These are phyloP conservation scores for Mythimna albipuncta DNA, from an alignment of 2,888 invertebrate species.

Conservation along the genomic window DNA sequence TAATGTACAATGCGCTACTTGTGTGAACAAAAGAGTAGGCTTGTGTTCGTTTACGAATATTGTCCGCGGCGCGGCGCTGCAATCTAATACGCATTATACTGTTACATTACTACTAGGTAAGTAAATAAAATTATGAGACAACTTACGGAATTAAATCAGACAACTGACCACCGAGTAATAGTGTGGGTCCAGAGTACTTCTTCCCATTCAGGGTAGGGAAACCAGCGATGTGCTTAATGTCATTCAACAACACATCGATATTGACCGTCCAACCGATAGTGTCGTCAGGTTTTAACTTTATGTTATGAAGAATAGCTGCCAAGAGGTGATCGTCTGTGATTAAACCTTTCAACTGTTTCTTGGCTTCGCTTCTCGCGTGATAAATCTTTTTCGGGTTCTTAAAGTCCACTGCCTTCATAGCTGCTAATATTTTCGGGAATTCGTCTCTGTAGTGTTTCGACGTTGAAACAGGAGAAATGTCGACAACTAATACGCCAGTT, in stretches of 20 bases:
- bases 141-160: slow-evolving; percentile 95
- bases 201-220: slow-evolving; percentile 90
- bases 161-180: slow-evolving; percentile 96
- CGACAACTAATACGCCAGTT: slow-evolving; percentile 92
- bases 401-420: slow-evolving; percentile 79
- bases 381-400: slow-evolving; percentile 68
- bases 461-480: slow-evolving; percentile 92
- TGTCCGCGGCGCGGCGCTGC: too few relatives aligned
- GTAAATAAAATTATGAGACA: background rate
- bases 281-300: slow-evolving; percentile 82
- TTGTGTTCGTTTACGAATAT: too few relatives aligned
- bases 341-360: slow-evolving; percentile 69
- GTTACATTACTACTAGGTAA: background rate
- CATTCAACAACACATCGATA: slow-evolving; percentile 92
- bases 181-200: slow-evolving; percentile 92
- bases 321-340: slow-evolving; percentile 91
- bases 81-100: too few relatives aligned
- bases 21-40: too few relatives aligned
- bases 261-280: slow-evolving; percentile 94
- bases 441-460: slow-evolving; percentile 87
- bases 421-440: slow-evolving; percentile 91
- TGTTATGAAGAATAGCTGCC: slow-evolving; percentile 86
- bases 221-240: slow-evolving; percentile 91
- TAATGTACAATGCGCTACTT: too few relatives aligned
- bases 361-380: slow-evolving; percentile 71